Conservation (phyloP, 1,140 invertebrate species). For the Carcinoscorpius rotundicauda region DNA sequence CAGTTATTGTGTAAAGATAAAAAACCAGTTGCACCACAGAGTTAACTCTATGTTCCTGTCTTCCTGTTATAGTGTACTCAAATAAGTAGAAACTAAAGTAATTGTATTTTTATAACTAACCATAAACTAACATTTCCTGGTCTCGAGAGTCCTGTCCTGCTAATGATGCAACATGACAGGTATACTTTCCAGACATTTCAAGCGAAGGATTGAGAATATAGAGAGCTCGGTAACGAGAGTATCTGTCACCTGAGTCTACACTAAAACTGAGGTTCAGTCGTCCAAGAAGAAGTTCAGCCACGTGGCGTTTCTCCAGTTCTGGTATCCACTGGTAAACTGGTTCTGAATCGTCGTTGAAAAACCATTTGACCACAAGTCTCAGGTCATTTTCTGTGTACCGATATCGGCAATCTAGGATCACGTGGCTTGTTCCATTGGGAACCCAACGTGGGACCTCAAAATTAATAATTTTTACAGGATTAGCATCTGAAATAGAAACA, state of each 20-base stretch:
- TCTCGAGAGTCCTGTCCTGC: conserved; percentile 50
- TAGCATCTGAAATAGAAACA: too few species aligned
- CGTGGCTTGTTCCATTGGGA: conserved; percentile 48
- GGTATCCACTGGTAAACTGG: conserved; percentile 72
- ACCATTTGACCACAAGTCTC: conserved; percentile 64
- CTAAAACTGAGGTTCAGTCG: conserved; percentile 53
- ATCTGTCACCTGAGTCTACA: conserved; percentile 45
- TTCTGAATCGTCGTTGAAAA: conserved; percentile 48
- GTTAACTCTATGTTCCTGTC: too few species aligned
- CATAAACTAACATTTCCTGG: conserved; percentile 55
- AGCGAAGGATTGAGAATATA: conserved; percentile 55
- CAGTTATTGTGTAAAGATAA: too few species aligned
- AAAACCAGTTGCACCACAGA: too few species aligned
- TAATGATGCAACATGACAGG: conserved; percentile 61
- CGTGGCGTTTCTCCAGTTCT: conserved; percentile 43
- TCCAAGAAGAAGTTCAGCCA: conserved; percentile 45
- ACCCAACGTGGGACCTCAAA: conserved; percentile 46
- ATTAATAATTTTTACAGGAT: too few species aligned
- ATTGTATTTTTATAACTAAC: conserved; percentile 21
- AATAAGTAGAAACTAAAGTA: too few species aligned
- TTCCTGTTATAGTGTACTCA: too few species aligned
- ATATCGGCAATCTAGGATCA: conserved; percentile 64
- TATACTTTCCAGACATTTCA: conserved; percentile 59
- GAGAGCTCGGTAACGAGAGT: conserved; percentile 57
- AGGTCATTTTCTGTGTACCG: conserved; percentile 38